These are phyloP conservation scores for Sesia bembeciformis DNA, from an alignment of 2,888 invertebrate species.

Conservation along the genomic window DNA sequence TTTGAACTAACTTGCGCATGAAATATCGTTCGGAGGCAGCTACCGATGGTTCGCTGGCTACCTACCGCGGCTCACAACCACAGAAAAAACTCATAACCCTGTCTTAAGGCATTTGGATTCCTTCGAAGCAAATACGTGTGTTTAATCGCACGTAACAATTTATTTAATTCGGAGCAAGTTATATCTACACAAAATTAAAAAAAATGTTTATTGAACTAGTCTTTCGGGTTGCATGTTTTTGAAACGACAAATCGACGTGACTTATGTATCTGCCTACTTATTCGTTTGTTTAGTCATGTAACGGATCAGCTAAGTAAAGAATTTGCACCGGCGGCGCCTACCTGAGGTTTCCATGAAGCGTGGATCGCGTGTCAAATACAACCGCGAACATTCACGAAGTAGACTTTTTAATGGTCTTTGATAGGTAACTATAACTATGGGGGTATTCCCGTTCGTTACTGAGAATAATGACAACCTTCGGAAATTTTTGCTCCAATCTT, in stretches of 20 bases:
- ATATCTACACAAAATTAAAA: no score
- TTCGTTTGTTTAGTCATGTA: slow-evolving; percentile 25
- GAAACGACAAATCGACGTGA: no score
- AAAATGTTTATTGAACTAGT: no score
- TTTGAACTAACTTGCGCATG: slow-evolving; percentile 70
- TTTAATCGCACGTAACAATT: slow-evolving; percentile 67
- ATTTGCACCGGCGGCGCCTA: slow-evolving; percentile 26
- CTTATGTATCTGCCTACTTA: no score
- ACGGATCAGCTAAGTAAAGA: slow-evolving; percentile 1
- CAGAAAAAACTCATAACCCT: slow-evolving; percentile 53
- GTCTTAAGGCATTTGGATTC: slow-evolving; percentile 62
- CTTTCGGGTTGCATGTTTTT: no score
- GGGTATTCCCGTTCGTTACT: not conserved
- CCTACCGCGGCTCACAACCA: slow-evolving; percentile 59
- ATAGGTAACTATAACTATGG: slow-evolving; percentile 11
- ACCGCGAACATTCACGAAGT: slow-evolving; percentile 40
- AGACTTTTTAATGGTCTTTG: slow-evolving; percentile 23
- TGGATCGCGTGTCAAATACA: slow-evolving; percentile 51
- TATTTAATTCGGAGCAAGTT: slow-evolving; percentile 43
- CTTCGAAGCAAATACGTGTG: slow-evolving; percentile 66
- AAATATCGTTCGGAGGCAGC: slow-evolving; percentile 58
- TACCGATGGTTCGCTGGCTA: slow-evolving; percentile 72
- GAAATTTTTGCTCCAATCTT: slow-evolving; percentile 1
- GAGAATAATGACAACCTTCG: not conserved
- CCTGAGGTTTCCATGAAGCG: slow-evolving; percentile 60